Base-by-base conservation (phyloP, 2,888 invertebrate genomes). In the Stenurella melanura region DNA sequence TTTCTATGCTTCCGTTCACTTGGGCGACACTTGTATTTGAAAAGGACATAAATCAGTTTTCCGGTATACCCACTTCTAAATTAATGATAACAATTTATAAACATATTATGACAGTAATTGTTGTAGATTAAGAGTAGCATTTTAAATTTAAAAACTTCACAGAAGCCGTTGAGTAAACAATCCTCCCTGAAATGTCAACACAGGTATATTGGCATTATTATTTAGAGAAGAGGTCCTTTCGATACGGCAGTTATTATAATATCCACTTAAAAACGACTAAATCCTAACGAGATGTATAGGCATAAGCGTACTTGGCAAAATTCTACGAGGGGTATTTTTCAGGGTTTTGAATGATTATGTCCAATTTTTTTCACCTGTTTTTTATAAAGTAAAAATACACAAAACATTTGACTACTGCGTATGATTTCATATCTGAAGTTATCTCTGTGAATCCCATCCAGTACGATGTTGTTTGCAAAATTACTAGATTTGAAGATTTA, bases 151-250 rank as follows among this genome's bases (percentile, higher is more conserved):
- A 15, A 19, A 58, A 19, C 58, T 19, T 58, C 58, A 66, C 64
- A 38, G 64, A 18, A 38, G 64, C 38, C 42, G 38, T 19, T 42
- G n/a, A 15, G 50, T 66, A 66, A 66, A 66, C 42, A 66, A 66
- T 66, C 64, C 64, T 66, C 64, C 42, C 64, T 15, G 42, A 66
- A 66, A 66, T 66, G 64, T 66, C 64, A 66, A 66, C 64, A 66
- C 64, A 66, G 64, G 64, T 66, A 66, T 66, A 66, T 42, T 66
- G 42, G 42, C 64, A 66, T 42, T 66, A 42, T 66, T 66, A 38
- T 66, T 66, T 66, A 42, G 38, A 12, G 12, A 11, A 64, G n/a
- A 66, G 63, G 19, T 19, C 19, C 64, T 66, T 66, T 66, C 50
- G 64, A 42, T 66, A 42, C 38, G 50, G 64, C 42, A 66, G 42